Evolutionary conservation across 2,888 invertebrate species (phyloP).

Genomic region (Chrysina gloriosa): DNA sequence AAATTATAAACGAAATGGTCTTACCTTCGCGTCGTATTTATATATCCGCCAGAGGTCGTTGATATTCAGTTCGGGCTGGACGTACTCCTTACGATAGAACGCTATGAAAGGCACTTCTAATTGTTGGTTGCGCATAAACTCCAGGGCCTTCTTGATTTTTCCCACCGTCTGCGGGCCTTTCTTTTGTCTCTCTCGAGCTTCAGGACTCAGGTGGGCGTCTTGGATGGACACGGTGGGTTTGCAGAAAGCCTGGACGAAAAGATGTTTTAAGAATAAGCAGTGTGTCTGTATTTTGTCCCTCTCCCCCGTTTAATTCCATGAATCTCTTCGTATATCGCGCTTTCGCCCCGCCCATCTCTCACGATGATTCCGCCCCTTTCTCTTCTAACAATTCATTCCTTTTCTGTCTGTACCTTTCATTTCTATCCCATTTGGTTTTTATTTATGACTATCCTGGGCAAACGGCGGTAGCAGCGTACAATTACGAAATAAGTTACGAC

Average conservation of each 20-base stretch:
- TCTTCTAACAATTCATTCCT: no score
- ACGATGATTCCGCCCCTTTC: no score
- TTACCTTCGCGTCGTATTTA: slow-evolving; percentile 59
- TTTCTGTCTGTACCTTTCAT: no score
- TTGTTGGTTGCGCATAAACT: slow-evolving; percentile 95
- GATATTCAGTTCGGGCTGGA: slow-evolving; percentile 92
- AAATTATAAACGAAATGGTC: no score
- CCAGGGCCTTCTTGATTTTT: slow-evolving; percentile 94
- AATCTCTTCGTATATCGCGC: no score
- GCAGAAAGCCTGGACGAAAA: slow-evolving; percentile 75
- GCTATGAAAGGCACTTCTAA: slow-evolving; percentile 98
- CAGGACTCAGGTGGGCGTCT: slow-evolving; percentile 69
- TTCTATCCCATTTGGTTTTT: no score
- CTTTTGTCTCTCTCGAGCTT: slow-evolving; percentile 69
- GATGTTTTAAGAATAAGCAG: not conserved
- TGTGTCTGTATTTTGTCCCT: no score
- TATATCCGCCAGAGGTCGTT: slow-evolving; percentile 99
- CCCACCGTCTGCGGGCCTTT: slow-evolving; percentile 79
- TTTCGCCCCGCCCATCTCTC: no score
- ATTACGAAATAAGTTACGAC: no score
- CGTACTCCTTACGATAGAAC: slow-evolving; percentile 98
- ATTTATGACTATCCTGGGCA: no score
- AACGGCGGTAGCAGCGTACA: no score
- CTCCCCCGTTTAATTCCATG: no score
- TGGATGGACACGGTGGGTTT: slow-evolving; percentile 86